A percentile compares a stretch with the other conserved stretches of the same genome.
Evolutionary conservation across 2,113 vertebrate species (phyloP).

Genomic region (Equus quagga): DNA sequence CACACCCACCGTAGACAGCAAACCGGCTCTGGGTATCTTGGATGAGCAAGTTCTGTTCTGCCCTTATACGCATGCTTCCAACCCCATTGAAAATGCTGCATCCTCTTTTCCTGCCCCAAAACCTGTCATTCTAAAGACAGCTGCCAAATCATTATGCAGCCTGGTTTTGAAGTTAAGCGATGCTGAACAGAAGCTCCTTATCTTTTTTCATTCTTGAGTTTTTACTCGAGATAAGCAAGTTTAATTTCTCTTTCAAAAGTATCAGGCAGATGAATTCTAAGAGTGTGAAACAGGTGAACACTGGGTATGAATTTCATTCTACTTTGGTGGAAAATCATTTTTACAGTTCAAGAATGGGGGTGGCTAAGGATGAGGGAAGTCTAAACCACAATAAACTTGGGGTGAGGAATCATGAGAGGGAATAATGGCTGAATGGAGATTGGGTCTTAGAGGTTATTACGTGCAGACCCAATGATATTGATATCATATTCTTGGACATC

Average conservation of each 20-base stretch:
- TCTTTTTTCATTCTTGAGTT: neutral
- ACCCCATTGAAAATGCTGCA: neutral
- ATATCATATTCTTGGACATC: neutral
- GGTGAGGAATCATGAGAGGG: neutral
- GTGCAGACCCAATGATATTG: neutral
- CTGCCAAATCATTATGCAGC: neutral
- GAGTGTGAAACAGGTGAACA: neutral
- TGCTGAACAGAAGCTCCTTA: neutral
- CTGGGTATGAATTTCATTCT: neutral
- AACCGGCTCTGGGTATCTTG: neutral
- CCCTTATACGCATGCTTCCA: neutral
- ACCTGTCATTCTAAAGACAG: neutral
- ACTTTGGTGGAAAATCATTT: neutral
- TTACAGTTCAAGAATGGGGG: neutral
- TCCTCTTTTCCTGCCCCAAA: neutral
- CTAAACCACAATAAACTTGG: neutral
- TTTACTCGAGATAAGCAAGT: neutral
- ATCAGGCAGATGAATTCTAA: neutral
- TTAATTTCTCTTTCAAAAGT: slow-evolving; percentile 14
- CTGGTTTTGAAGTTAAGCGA: neutral
- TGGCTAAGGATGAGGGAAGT: neutral
- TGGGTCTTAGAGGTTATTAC: neutral
- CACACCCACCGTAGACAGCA: neutral
- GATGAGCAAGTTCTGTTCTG: neutral
- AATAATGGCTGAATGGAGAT: neutral